These are phyloP conservation scores for Philopedon plagiatum DNA, from an alignment of 2,888 invertebrate genomes.

Conservation along the genomic window DNA sequence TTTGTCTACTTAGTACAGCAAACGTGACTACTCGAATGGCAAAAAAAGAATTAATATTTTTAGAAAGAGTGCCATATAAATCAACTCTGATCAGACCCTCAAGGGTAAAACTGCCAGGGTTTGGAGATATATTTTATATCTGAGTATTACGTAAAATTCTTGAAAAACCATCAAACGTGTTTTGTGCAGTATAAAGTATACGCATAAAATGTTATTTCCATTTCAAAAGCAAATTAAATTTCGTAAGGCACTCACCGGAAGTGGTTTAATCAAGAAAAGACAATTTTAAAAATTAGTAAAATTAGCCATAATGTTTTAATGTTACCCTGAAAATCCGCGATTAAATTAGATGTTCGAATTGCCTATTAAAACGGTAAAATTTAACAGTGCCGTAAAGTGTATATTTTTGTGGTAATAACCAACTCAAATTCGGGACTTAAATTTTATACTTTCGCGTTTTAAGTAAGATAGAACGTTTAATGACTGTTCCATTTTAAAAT, in stretches of 20 bases:
- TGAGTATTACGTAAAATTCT: neutral
- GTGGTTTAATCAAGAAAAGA: conserved; percentile 25
- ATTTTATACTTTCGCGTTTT: conserved; percentile 1
- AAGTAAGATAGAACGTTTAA: neutral
- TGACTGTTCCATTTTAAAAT: neutral
- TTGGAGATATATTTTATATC: neutral
- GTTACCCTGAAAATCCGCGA: conserved; percentile 22
- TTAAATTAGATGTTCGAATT: conserved; percentile 22
- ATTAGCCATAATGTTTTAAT: conserved; percentile 23
- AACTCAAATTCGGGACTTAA: neutral
- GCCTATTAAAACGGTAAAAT: conserved; percentile 11
- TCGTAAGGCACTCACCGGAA: neutral
- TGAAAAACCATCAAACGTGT: neutral
- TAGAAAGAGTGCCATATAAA: too few relatives aligned
- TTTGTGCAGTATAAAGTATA: conserved; percentile 2
- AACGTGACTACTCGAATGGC: too few relatives aligned
- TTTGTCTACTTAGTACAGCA: too few relatives aligned
- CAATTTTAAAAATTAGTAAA: conserved; percentile 22
- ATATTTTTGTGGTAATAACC: conserved; percentile 6
- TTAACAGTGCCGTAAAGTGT: conserved; percentile 13
- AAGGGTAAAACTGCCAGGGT: too few relatives aligned
- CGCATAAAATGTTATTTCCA: conserved; percentile 10
- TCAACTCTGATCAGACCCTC: too few relatives aligned
- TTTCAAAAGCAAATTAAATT: conserved; percentile 5
- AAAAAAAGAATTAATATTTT: too few relatives aligned